Base-by-base conservation (phyloP, 2,113 vertebrate species). In the Callipepla squamata region DNA sequence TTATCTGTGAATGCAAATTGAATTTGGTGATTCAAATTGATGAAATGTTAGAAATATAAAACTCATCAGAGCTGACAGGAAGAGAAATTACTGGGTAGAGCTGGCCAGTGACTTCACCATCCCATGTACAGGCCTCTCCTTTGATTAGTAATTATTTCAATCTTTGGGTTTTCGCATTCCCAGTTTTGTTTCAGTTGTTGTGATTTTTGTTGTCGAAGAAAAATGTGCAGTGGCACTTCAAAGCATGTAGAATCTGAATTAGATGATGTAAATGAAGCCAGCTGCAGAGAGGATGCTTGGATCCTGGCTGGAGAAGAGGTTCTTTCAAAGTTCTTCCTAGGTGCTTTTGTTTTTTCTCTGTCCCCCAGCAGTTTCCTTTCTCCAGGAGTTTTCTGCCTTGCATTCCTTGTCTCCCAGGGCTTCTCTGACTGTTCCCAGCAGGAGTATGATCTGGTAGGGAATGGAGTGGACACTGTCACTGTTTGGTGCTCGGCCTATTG, bases 1-100 rank as follows among this genome's bases (percentile, higher is more conserved):
- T 98, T 98, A 98, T 97, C 96, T 95, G 96, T 69, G 87, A 94
- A 97, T 97, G 97, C 97, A 98, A 92, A 97, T 97, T 98, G 96
- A 96, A 97, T 97, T 95, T 97, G 97, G 95, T 94, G 96, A 95
- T 96, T 96, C 68, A 77, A 95, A 95, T 94, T 95, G 97, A 97
- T 96, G 96, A 95, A 96, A 92, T 82, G 96, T 92, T 96, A 87
- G 90, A 96, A 96, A 93, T 92, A 80, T 93, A 96, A 96, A 95
- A 84, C 96, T 95, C 95, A 92, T 97, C 96, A 93, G 92, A 95
- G 84, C 84, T 1, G 18, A 95, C 58, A 87, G 0, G 47, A 61
- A 84, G 91, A 85, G 89, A 94, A 93, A 94, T 90, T 96, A 94
- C 91, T 66, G 63, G 89, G 91, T 94, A 93, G 86, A 93, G 85